Evolutionary conservation across 2,113 vertebrate genomes (phyloP).

Genomic region (Heterochromis multidens): DNA sequence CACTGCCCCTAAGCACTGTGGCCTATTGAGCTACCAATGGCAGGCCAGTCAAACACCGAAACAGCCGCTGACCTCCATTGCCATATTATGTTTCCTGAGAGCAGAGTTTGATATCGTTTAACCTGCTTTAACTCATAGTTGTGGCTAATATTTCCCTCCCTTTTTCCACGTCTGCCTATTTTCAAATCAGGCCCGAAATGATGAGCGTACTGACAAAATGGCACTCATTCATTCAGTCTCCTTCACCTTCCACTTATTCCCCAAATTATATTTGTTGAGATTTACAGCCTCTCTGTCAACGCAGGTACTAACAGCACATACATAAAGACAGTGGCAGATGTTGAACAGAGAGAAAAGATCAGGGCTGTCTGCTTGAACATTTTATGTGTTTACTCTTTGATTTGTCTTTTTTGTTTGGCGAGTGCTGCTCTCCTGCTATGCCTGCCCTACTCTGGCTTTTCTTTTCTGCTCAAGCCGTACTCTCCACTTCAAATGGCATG

Average conservation of each 20-base stretch:
- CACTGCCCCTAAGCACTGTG: neutral
- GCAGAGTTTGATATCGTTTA: neutral
- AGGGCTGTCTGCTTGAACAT: constrained; percentile 25
- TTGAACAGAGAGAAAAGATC: constrained; percentile 7
- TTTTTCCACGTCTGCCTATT: neutral
- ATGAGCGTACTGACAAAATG: neutral
- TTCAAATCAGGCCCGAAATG: neutral
- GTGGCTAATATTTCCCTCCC: neutral
- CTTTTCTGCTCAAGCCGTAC: constrained; percentile 13
- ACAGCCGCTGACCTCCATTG: neutral
- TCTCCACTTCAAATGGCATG: constrained; percentile 46
- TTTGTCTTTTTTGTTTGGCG: constrained; percentile 22
- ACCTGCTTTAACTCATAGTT: neutral
- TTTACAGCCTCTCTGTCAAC: neutral
- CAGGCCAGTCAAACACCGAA: neutral
- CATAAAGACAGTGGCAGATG: neutral
- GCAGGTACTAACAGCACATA: neutral
- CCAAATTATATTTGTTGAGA: neutral
- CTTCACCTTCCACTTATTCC: neutral
- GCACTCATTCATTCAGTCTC: neutral
- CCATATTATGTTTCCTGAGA: neutral
- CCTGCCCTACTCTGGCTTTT: neutral
- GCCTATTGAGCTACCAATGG: constrained; percentile 1
- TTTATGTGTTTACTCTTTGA: constrained; percentile 22
- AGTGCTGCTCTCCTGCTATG: constrained; percentile 34